These are phyloP conservation scores for Campoletis raptor DNA, from an alignment of 2,888 invertebrate genomes.

Conservation along the genomic window DNA sequence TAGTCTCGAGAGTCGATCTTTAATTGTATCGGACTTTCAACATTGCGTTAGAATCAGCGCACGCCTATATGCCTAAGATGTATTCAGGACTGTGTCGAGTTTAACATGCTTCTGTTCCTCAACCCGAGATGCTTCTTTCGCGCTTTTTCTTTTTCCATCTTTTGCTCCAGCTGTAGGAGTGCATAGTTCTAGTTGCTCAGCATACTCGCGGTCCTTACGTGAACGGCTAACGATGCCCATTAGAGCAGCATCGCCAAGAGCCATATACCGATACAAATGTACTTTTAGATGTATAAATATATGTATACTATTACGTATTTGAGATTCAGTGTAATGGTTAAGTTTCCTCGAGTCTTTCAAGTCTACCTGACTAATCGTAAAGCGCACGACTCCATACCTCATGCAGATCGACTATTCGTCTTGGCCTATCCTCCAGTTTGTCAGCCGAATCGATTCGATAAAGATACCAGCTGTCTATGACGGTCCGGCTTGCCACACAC, in stretches of 20 bases:
- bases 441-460: constrained; percentile 83
- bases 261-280: constrained; percentile 50
- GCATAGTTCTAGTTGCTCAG: constrained; percentile 42
- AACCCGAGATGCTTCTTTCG: neutral
- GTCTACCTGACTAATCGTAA: constrained; percentile 82
- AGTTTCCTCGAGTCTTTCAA: constrained; percentile 61
- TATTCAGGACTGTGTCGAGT: constrained; percentile 36
- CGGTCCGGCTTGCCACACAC: constrained; percentile 70
- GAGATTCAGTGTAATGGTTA: constrained; percentile 47
- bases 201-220: constrained; percentile 56
- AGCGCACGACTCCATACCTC: constrained; percentile 81
- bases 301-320: constrained; percentile 29
- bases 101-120: constrained; percentile 60
- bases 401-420: constrained; percentile 83
- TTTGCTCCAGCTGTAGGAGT: constrained; percentile 26
- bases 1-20: constrained; percentile 2
- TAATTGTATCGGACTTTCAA: constrained; percentile 40
- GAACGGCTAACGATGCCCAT: constrained; percentile 82
- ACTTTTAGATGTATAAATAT: constrained; percentile 10
- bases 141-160: constrained; percentile 5
- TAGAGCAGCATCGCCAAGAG: constrained; percentile 78
- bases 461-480: constrained; percentile 82
- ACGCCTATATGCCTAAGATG: constrained; percentile 39
- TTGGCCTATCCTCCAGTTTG: constrained; percentile 82
- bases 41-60: constrained; percentile 55